Percentiles rank a stretch among this genome's conserved stretches.
Evolutionary conservation across 1,140 invertebrate species (phyloP).

Genomic region (Nasonia vitripennis): DNA sequence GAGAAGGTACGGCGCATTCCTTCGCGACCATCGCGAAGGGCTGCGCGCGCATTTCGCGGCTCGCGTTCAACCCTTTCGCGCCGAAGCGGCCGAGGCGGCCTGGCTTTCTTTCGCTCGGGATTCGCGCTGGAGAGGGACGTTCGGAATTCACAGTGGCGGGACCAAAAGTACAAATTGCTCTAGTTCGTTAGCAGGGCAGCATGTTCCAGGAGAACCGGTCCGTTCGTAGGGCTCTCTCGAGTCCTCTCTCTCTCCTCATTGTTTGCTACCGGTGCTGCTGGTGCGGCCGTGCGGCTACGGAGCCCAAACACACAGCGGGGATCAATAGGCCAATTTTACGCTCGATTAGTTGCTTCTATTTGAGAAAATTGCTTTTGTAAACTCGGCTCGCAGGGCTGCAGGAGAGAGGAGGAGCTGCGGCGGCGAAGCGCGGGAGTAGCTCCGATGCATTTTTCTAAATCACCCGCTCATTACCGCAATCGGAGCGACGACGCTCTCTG

Average conservation of each 20-base stretch:
- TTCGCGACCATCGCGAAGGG: conserved; percentile 40
- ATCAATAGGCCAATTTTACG: conserved; percentile 43
- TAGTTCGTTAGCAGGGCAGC: conserved; percentile 57
- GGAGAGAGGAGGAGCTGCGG: conserved; percentile 13
- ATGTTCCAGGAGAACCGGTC: conserved; percentile 24
- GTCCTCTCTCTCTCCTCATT: neutral
- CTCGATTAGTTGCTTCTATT: conserved; percentile 39
- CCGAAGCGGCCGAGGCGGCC: neutral
- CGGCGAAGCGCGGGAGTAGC: no score
- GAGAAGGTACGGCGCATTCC: conserved; percentile 57
- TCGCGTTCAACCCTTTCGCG: conserved; percentile 42
- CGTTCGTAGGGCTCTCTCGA: neutral
- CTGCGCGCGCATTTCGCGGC: conserved; percentile 33
- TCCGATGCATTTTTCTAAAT: neutral
- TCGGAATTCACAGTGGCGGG: neutral
- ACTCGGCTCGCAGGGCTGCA: conserved; percentile 40
- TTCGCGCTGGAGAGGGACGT: no score
- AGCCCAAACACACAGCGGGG: neutral
- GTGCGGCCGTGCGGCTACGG: neutral
- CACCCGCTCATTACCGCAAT: neutral
- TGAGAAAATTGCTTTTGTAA: conserved; percentile 48
- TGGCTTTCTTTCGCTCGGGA: no score
- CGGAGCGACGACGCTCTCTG: neutral
- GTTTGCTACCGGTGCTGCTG: neutral
- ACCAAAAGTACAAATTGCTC: conserved; percentile 52